Base-by-base conservation (phyloP, 2,113 vertebrate genomes). In the Jaculus jaculus region DNA sequence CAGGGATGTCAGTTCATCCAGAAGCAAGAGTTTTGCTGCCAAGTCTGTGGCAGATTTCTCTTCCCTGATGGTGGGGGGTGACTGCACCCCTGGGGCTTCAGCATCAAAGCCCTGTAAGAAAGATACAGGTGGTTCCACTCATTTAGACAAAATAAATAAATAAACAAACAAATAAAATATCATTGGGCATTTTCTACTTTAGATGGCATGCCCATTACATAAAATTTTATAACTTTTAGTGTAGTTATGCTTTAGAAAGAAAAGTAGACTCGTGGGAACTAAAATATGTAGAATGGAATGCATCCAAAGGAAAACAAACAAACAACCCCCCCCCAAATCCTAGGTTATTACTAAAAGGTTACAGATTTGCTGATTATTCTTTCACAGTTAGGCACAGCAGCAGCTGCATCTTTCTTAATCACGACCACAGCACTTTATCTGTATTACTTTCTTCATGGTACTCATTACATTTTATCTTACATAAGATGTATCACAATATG, bases 1-100 rank as follows among this genome's bases (percentile, higher is more conserved):
- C 96, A 98, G 93, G 93, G 97, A 98, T 37, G 98, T 97, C 91
- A 98, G 94, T 42, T 98, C 98, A 89, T 99, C 97, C 11, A 99
- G 95, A 88, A 98, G 97, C 51, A 99, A 88, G 15, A 99, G 96
- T 88, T 99, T 99, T 12, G 96, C 92, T 21, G 94, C 96, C 32
- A 98, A 92, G 51, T 95, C 97, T 20, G 96, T 94, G 74, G 97
- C 94, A 8, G 97, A 91, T 84, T 98, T 99, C 90, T 98, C 97
- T 72, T 96, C 97, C 1, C 77, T 94, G 32, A 84, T 78, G 54
- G 68, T 93, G 20, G 87, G 63, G 47, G 84, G 91, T 37, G 74
- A 81, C 58, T 87, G 91, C 13, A 86, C 2, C 16, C 82, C 95
- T 78, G 85, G 90, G 32, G 87, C 26, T 69, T 61, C 3, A 86